Conservation (phyloP, 2,888 invertebrate species). For the Chaetogeoica ovagalla region DNA sequence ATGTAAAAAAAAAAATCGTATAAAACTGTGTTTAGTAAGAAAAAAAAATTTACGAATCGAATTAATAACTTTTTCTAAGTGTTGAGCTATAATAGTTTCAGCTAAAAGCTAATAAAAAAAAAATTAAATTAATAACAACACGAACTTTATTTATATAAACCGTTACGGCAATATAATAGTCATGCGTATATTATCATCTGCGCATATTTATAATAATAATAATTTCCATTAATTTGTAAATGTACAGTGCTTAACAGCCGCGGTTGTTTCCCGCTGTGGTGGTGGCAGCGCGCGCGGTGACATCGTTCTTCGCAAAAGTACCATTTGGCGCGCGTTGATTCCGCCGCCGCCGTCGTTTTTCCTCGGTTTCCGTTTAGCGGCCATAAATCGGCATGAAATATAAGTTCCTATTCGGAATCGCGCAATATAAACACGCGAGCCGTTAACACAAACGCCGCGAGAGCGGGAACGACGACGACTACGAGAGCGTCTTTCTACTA, state of each 20-base stretch:
- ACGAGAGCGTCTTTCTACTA: slow-evolving; percentile 10
- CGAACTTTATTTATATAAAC: background rate
- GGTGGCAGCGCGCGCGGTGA: background rate
- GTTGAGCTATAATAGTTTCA: no score
- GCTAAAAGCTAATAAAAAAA: no score
- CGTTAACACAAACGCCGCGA: slow-evolving; percentile 47
- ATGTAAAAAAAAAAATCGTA: no score
- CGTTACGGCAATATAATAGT: background rate
- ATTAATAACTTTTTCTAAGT: no score
- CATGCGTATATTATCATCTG: slow-evolving; percentile 3
- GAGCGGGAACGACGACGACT: slow-evolving; percentile 12
- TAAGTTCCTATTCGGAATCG: slow-evolving; percentile 53
- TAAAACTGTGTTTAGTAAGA: no score
- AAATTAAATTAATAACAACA: background rate
- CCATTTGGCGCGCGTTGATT: slow-evolving; percentile 53
- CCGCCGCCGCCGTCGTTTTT: slow-evolving; percentile 51
- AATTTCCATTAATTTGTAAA: slow-evolving; percentile 46
- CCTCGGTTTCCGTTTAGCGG: slow-evolving; percentile 51
- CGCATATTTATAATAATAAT: slow-evolving; percentile 37
- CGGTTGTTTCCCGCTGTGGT: background rate
- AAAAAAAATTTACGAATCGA: no score
- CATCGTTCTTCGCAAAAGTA: slow-evolving; percentile 39
- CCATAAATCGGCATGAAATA: slow-evolving; percentile 53
- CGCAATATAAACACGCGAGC: slow-evolving; percentile 51
- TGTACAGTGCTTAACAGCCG: background rate